A percentile compares a stretch with the other conserved stretches of the same genome.
phyloP scores from a whole-genome alignment of 2,113 vertebrate species.

The Oncorhynchus kisutch region DNA sequence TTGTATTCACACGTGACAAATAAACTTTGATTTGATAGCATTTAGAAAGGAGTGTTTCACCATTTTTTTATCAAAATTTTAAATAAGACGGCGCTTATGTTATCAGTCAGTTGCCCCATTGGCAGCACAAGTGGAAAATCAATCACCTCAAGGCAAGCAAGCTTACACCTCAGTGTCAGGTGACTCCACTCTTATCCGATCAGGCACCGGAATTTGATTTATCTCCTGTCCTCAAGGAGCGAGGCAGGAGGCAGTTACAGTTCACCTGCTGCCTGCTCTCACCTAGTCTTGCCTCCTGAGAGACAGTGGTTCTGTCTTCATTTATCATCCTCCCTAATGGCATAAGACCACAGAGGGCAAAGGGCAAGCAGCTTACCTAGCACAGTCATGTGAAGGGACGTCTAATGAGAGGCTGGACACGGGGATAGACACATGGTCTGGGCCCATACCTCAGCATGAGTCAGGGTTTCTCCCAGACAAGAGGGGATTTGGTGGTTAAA shows the following conservation, averaged over 20 bases:
- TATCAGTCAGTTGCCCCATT: background rate
- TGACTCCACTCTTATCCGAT: conserved; percentile 12
- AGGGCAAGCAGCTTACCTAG: conserved; percentile 14
- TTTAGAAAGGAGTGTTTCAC: background rate
- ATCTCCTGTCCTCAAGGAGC: background rate
- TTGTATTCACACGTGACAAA: too few species aligned
- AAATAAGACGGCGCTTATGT: background rate
- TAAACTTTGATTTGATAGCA: too few species aligned
- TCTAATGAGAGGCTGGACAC: background rate
- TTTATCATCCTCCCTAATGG: conserved; percentile 23
- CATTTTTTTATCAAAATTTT: too few species aligned
- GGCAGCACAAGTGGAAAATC: background rate
- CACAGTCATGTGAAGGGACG: background rate
- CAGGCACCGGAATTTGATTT: conserved; percentile 5
- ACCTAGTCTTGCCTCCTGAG: background rate
- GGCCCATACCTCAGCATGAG: background rate
- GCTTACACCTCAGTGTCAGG: background rate
- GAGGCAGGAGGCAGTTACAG: background rate
- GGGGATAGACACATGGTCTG: background rate
- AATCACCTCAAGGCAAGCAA: background rate
- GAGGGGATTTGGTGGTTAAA: background rate
- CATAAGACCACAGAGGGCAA: conserved; percentile 7
- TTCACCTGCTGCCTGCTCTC: background rate
- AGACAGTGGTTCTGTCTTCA: background rate
- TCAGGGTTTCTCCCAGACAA: background rate